A percentile compares a stretch with the other conserved stretches of the same genome.
These are phyloP conservation scores for Drosophila kikkawai DNA, from an alignment of 1,140 invertebrate species.

Conservation along the genomic window DNA sequence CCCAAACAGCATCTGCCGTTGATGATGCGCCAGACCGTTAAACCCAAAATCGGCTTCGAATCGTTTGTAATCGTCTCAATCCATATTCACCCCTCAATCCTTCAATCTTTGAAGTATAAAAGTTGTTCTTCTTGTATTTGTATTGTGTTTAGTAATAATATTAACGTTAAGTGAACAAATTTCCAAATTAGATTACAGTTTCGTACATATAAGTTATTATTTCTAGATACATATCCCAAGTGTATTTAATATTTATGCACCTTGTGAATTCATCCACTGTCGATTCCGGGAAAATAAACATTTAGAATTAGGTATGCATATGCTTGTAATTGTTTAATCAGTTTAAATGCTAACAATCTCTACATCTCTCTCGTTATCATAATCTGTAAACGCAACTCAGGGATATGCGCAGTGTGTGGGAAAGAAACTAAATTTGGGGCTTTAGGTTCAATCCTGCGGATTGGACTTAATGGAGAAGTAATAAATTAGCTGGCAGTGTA, in stretches of 20 bases:
- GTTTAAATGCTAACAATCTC: slow-evolving; percentile 83
- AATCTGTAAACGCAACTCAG: slow-evolving; percentile 38
- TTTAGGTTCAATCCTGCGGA: background rate
- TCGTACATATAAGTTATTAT: slow-evolving; percentile 43
- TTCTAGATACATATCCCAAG: slow-evolving; percentile 18
- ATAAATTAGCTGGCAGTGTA: slow-evolving; percentile 69
- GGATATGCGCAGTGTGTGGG: slow-evolving; percentile 21
- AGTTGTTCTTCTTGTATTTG: slow-evolving; percentile 31
- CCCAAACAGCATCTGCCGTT: slow-evolving; percentile 26
- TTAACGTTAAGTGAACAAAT: slow-evolving; percentile 50
- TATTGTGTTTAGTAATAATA: slow-evolving; percentile 53
- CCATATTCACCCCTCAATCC: slow-evolving; percentile 42
- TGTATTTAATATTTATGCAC: slow-evolving; percentile 49
- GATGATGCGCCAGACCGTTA: slow-evolving; percentile 15
- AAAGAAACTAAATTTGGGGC: slow-evolving; percentile 13
- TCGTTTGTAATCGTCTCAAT: slow-evolving; percentile 28
- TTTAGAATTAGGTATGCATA: slow-evolving; percentile 36
- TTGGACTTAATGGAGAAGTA: slow-evolving; percentile 25
- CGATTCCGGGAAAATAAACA: slow-evolving; percentile 19
- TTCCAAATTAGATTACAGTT: slow-evolving; percentile 61
- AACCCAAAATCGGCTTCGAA: slow-evolving; percentile 26
- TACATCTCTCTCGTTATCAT: slow-evolving; percentile 78
- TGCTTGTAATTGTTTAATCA: slow-evolving; percentile 45
- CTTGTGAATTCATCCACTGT: slow-evolving; percentile 42
- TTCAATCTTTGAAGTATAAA: slow-evolving; percentile 62